These are phyloP conservation scores for Catharus fuscescens DNA, from an alignment of 2,113 vertebrate genomes.

Conservation along the genomic window DNA sequence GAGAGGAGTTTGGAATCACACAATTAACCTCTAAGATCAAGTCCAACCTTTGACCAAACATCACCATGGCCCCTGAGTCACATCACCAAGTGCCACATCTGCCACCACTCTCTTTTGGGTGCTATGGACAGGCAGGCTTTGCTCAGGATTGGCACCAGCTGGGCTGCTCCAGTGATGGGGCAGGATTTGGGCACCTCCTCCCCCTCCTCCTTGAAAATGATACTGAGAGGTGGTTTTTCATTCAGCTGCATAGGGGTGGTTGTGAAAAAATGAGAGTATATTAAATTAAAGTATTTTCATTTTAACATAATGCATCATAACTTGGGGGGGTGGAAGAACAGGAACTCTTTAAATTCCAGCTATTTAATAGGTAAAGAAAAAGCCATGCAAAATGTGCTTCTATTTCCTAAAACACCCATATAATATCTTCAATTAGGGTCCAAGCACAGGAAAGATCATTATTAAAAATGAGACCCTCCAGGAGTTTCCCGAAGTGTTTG, in stretches of 20 bases:
- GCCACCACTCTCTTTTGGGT: background rate
- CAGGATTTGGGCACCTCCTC: background rate
- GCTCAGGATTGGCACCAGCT: background rate
- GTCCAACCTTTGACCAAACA: background rate
- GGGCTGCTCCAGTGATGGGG: fast-evolving
- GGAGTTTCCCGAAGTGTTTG: slow-evolving; percentile 66
- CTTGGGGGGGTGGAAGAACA: background rate
- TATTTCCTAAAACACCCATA: slow-evolving; percentile 57
- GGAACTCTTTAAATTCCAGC: slow-evolving; percentile 41
- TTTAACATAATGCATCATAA: background rate
- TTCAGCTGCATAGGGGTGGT: background rate
- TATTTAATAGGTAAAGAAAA: slow-evolving; percentile 66
- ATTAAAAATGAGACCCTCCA: slow-evolving; percentile 62
- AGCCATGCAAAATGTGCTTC: slow-evolving; percentile 42
- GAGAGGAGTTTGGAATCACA: background rate
- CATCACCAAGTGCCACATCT: fast-evolving
- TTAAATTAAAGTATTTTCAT: slow-evolving; percentile 39
- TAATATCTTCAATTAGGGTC: slow-evolving; percentile 65
- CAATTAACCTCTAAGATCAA: background rate
- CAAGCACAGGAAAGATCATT: slow-evolving; percentile 56
- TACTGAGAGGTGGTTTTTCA: background rate
- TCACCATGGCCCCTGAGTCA: fast-evolving
- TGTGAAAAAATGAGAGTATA: background rate
- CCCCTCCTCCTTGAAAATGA: background rate
- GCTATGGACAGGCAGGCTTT: fast-evolving